Conservation (phyloP, 2,888 invertebrate species). For the Galerucella nymphaeae region DNA sequence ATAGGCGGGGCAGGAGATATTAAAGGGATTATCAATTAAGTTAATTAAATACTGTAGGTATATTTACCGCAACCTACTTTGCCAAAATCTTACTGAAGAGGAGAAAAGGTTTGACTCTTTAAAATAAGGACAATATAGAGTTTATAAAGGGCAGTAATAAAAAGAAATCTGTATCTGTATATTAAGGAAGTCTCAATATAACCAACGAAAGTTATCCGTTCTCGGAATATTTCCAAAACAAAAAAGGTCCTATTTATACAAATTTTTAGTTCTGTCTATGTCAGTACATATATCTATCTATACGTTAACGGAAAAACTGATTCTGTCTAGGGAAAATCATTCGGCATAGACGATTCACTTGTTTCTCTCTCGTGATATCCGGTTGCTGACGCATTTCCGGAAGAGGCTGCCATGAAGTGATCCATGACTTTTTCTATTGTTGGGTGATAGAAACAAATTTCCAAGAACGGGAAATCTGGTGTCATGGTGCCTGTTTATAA, state of each 20-base stretch:
- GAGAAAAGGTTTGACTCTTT: too few species aligned
- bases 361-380: slow-evolving; percentile 52
- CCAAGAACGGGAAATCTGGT: slow-evolving; percentile 39
- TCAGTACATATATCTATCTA: slow-evolving; percentile 13
- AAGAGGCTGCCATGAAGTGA: slow-evolving; percentile 46
- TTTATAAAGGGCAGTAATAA: too few species aligned
- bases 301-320: slow-evolving; percentile 9
- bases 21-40: neutral
- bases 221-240: too few species aligned
- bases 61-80: too few species aligned
- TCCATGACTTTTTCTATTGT: slow-evolving; percentile 49
- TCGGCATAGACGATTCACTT: slow-evolving; percentile 42
- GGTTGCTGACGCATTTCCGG: slow-evolving; percentile 55
- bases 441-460: slow-evolving; percentile 45
- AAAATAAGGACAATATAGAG: too few species aligned
- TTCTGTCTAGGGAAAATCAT: slow-evolving; percentile 19
- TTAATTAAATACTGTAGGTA: too few species aligned
- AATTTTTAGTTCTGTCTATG: slow-evolving; percentile 6
- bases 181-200: too few species aligned
- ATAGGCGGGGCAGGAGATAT: slow-evolving; percentile 13
- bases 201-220: too few species aligned
- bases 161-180: too few species aligned
- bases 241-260: neutral
- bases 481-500: slow-evolving; percentile 27
- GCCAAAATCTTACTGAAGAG: too few species aligned